These are phyloP conservation scores for Opisthocomus hoazin DNA, from an alignment of 2,113 vertebrate genomes.

Conservation along the genomic window DNA sequence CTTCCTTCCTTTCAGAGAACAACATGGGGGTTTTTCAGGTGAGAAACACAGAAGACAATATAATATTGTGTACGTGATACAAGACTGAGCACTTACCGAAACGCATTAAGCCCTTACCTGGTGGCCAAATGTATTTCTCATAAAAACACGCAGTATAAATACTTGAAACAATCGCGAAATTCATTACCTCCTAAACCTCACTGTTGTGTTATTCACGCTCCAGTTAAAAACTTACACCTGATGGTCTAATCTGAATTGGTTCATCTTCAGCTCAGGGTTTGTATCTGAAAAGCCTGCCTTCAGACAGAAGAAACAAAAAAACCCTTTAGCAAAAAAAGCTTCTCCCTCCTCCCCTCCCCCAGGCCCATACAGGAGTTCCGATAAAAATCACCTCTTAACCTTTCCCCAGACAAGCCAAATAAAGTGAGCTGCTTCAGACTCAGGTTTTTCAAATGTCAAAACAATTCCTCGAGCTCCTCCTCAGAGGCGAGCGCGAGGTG, in stretches of 20 bases:
- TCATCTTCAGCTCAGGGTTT: background rate
- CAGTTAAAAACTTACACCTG: background rate
- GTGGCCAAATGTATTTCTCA: background rate
- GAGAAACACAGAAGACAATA: background rate
- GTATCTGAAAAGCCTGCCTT: background rate
- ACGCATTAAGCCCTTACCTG: background rate
- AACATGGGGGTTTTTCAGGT: background rate
- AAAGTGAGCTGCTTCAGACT: background rate
- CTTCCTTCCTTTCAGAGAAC: background rate
- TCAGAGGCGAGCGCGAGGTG: background rate
- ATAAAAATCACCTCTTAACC: background rate
- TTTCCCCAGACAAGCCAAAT: background rate
- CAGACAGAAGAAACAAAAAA: background rate
- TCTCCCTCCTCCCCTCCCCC: background rate
- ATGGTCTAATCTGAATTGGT: background rate
- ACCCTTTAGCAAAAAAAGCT: background rate
- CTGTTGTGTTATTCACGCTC: background rate
- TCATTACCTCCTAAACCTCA: background rate
- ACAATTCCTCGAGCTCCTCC: background rate
- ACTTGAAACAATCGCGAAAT: background rate
- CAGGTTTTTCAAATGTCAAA: background rate
- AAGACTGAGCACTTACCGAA: background rate
- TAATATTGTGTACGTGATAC: fast-evolving
- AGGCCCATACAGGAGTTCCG: background rate
- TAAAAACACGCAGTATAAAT: background rate